Base-by-base conservation (phyloP, 1,140 invertebrate genomes). In the Geopemphigus sp. region DNA sequence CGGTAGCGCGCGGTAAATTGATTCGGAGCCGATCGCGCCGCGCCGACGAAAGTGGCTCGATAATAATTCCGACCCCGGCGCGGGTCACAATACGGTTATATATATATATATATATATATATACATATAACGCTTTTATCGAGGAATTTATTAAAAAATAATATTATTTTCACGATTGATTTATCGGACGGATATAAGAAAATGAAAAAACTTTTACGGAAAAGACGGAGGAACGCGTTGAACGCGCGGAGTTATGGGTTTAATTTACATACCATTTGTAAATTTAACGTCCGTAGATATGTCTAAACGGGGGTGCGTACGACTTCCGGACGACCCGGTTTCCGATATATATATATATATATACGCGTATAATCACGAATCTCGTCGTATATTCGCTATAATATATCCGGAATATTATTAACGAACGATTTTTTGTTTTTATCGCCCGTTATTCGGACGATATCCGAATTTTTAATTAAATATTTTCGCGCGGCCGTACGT, bases 261-360 rank as follows among this genome's bases (percentile, higher is more conserved):
- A 66, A 66, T 66, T 66, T 66, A 66, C n/a, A 47, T 66, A 45
- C 45, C 19, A 47, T 24, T 66, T 45, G 39, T 26, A 66, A 66
- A 47, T 66, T 66, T 66, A 45, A 66, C 47, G 15, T 47, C 64
- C 22, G 39, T 47, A 45, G 12, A 24, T 66, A 47, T 47, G 64
- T 24, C 47, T 66, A 45, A 66, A 47, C n/a, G 10, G 47, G 10
- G 19, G 11, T 5, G n/a, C 4, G 12, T 47, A 22, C n/a, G 32
- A 22, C 45, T 66, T 66, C n/a, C 39, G 39, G 22, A 47, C 39
- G 64, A n/a, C 29, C 61, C 61, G 32, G 29, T 47, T 66, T 14
- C 32, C 64, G 6, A 66, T 66, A 47, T 4, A 39, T 39, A 39
- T 39, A 39, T 39, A 39, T 39, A 39, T 39, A 4, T 39, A 4